phyloP scores from a whole-genome alignment of 2,797 vertebrate species.

The Sebastes itinus region DNA sequence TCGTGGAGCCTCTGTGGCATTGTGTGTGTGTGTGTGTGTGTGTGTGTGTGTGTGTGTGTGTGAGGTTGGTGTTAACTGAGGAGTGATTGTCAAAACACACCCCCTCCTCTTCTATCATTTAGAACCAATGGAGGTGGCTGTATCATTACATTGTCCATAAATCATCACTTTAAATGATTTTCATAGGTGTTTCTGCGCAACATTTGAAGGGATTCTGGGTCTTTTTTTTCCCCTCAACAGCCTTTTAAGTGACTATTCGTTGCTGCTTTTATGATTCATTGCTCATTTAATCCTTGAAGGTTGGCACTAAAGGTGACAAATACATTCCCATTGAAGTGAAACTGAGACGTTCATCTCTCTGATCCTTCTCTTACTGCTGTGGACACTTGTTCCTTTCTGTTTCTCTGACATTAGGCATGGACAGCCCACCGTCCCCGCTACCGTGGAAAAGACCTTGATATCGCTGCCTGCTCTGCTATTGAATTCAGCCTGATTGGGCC shows the following conservation, averaged over 20 bases:
- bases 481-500: constrained; percentile 72
- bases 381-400: constrained; percentile 72
- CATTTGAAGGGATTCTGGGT: constrained; percentile 13
- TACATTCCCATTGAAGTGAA: constrained; percentile 67
- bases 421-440: constrained; percentile 56
- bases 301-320: constrained; percentile 64
- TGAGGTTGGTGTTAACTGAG: constrained; percentile 51
- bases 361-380: constrained; percentile 64
- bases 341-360: constrained; percentile 72
- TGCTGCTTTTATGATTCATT: constrained; percentile 65
- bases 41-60: constrained; percentile 50
- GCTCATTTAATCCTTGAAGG: constrained; percentile 70
- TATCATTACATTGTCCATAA: constrained; percentile 3
- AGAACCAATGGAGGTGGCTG: constrained; percentile 7
- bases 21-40: constrained; percentile 51
- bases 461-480: constrained; percentile 60
- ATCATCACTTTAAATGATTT: constrained; percentile 21
- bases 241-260: constrained; percentile 62
- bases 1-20: constrained; percentile 71
- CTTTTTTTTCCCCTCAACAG: background rate
- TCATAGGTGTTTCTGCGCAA: background rate
- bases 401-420: constrained; percentile 64
- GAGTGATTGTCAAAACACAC: constrained; percentile 24
- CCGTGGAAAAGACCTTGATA: constrained; percentile 63
- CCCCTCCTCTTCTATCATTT: background rate